Evolutionary conservation across 2,797 vertebrate species (phyloP).

Genomic region (Lindbergichthys nudifrons): DNA sequence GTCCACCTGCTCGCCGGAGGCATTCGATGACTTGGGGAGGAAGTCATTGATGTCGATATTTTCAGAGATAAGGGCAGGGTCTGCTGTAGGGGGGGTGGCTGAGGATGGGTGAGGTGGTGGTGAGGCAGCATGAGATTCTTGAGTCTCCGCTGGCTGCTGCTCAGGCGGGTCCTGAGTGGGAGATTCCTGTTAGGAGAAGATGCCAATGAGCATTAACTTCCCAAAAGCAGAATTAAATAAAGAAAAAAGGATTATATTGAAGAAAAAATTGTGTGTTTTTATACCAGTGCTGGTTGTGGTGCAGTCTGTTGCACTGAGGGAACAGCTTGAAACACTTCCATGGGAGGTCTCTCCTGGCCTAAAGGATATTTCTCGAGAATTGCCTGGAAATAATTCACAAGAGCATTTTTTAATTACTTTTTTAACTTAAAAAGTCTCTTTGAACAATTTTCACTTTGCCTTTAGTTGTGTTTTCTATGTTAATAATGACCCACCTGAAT

Average conservation of each 20-base stretch:
- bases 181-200: slow-evolving; percentile 45
- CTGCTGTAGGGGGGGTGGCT: background rate
- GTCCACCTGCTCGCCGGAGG: slow-evolving; percentile 72
- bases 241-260: background rate
- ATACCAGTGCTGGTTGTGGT: slow-evolving; percentile 52
- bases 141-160: slow-evolving; percentile 33
- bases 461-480: background rate
- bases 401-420: slow-evolving; percentile 12
- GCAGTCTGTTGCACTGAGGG: slow-evolving; percentile 35
- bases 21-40: slow-evolving; percentile 68
- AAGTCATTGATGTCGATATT: slow-evolving; percentile 81
- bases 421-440: slow-evolving; percentile 5
- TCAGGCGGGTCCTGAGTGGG: slow-evolving; percentile 17
- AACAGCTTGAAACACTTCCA: slow-evolving; percentile 63
- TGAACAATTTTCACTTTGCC: slow-evolving; percentile 5
- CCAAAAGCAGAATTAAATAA: slow-evolving; percentile 9
- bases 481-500: slow-evolving; percentile 83
- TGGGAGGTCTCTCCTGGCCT: slow-evolving; percentile 73
- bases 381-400: slow-evolving; percentile 72
- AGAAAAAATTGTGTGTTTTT: slow-evolving; percentile 18
- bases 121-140: slow-evolving; percentile 16
- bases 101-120: slow-evolving; percentile 7
- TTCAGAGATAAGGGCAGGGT: slow-evolving; percentile 59
- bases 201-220: slow-evolving; percentile 14
- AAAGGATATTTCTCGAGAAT: slow-evolving; percentile 85